Evolutionary conservation across 2,888 invertebrate species (phyloP).

Genomic region (Dorcus hopei): DNA sequence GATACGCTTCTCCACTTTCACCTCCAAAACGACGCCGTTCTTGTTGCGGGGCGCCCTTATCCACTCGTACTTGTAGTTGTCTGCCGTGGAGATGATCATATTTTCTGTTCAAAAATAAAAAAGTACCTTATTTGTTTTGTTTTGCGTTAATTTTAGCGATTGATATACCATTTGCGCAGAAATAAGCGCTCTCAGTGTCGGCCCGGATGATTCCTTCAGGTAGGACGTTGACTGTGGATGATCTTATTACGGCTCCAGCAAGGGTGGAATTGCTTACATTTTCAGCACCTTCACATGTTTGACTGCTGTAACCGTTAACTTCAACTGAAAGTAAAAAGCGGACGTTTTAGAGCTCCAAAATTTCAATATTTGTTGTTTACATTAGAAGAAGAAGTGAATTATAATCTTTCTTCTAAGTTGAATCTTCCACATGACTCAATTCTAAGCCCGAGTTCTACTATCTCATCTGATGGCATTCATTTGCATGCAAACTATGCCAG

Average conservation of each 20-base stretch:
- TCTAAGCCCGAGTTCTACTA: too few species aligned
- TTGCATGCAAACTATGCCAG: too few species aligned
- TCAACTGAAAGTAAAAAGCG: constrained; percentile 53
- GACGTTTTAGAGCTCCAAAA: too few species aligned
- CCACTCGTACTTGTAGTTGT: constrained; percentile 65
- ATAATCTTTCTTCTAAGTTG: too few species aligned
- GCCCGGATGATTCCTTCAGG: constrained; percentile 62
- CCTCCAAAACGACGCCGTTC: constrained; percentile 61
- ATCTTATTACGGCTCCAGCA: constrained; percentile 61
- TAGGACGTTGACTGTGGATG: constrained; percentile 58
- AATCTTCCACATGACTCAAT: too few species aligned
- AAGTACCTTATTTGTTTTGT: background rate
- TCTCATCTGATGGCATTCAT: too few species aligned
- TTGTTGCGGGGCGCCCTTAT: constrained; percentile 62
- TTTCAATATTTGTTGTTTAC: too few species aligned
- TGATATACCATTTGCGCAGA: constrained; percentile 62
- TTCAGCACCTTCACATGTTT: constrained; percentile 59
- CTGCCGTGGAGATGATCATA: constrained; percentile 59
- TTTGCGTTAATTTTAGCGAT: background rate
- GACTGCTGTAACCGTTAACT: constrained; percentile 64
- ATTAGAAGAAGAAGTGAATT: too few species aligned
- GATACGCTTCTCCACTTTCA: constrained; percentile 50
- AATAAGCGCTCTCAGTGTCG: constrained; percentile 68
- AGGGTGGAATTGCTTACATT: constrained; percentile 58
- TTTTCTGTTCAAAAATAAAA: constrained; percentile 53